Evolutionary conservation across 2,888 invertebrate species (phyloP).

Genomic region (Eristalinus aeneus): DNA sequence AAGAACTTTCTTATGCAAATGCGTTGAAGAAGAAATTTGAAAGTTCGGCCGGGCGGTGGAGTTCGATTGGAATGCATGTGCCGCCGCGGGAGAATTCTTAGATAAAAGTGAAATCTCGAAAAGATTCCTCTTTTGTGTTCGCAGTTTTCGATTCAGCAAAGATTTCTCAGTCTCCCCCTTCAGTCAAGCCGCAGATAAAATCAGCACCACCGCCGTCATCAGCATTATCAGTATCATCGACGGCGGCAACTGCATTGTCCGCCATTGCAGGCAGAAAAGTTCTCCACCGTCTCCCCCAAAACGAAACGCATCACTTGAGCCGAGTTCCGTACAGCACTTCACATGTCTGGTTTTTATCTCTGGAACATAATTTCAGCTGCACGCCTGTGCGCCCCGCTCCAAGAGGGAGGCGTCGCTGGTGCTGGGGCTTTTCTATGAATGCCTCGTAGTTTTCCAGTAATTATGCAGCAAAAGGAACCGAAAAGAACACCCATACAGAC

Average conservation of each 20-base stretch:
- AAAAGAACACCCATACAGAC: slow-evolving; percentile 36
- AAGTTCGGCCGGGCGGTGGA: not conserved
- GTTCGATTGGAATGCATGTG: not conserved
- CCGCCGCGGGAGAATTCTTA: not conserved
- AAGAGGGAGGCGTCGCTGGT: not conserved
- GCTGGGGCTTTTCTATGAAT: not conserved
- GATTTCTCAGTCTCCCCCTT: not conserved
- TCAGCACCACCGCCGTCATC: not conserved
- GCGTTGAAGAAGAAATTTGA: slow-evolving; percentile 7
- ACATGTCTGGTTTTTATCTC: slow-evolving; percentile 41
- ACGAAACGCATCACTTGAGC: slow-evolving; percentile 41
- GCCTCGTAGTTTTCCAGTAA: slow-evolving; percentile 43
- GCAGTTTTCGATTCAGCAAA: not conserved
- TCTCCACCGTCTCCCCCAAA: slow-evolving; percentile 9
- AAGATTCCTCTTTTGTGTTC: not conserved
- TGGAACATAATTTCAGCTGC: slow-evolving; percentile 30
- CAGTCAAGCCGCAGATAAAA: not conserved
- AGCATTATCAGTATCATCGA: not conserved
- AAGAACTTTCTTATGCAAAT: slow-evolving; percentile 59
- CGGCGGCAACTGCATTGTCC: not conserved
- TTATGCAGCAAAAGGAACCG: slow-evolving; percentile 42
- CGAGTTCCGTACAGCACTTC: not conserved
- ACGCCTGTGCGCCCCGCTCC: slow-evolving; percentile 36
- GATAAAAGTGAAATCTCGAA: not conserved
- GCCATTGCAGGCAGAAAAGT: slow-evolving; percentile 49